Evolutionary conservation across 2,797 vertebrate species (phyloP).

Genomic region (Loris lydekkerianus): DNA sequence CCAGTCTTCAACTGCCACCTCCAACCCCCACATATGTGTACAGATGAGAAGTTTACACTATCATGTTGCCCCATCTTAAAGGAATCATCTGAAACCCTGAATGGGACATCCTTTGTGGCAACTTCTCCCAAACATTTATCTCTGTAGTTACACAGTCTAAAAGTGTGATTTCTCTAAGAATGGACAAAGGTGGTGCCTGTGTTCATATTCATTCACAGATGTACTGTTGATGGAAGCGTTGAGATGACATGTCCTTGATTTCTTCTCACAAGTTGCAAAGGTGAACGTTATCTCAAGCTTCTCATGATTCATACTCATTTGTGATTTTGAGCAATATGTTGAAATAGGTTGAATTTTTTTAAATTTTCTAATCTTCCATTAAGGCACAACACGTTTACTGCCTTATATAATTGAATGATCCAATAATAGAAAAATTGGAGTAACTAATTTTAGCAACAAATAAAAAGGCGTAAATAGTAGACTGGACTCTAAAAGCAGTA

Average conservation of each 20-base stretch:
- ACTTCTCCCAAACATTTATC: background rate
- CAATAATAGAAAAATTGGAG: background rate
- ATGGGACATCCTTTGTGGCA: background rate
- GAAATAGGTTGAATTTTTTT: background rate
- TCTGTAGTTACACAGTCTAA: background rate
- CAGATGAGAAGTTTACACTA: background rate
- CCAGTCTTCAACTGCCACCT: background rate
- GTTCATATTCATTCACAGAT: background rate
- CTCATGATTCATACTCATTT: background rate
- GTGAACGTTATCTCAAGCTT: background rate
- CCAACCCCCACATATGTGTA: too few relatives aligned
- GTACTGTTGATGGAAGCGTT: background rate
- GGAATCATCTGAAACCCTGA: background rate
- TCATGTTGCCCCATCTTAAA: background rate
- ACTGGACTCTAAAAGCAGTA: background rate
- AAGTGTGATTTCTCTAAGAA: background rate
- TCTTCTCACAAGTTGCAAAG: background rate
- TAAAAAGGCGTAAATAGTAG: background rate
- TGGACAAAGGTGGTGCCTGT: background rate
- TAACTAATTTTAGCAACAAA: constrained; percentile 18
- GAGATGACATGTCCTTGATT: background rate
- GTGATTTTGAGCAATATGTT: background rate
- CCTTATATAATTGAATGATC: background rate
- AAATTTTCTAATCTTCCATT: background rate
- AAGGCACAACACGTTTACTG: background rate